Evolutionary conservation across 1,140 invertebrate species (phyloP), one percentile per base, ranked within the genome.

Genomic region (Pseudomyrmex dendroicus): DNA sequence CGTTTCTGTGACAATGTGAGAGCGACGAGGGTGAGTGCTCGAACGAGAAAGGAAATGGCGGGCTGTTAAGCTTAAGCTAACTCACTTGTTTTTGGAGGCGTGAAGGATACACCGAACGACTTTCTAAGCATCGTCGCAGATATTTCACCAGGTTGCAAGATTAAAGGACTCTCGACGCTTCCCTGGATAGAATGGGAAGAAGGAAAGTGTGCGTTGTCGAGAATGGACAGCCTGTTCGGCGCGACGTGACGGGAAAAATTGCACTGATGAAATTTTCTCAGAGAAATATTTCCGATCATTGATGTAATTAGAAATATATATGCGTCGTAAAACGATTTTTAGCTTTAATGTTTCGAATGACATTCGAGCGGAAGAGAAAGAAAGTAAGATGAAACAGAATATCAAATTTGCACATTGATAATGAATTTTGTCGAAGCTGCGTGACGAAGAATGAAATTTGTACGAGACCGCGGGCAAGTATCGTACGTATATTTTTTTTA

Each of bases 41-140:
- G 46, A 12, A 44, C n/a, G 54, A 20, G 17, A 12, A 20, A 10
- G 48, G 44, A 25, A 57, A 22, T 66, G 54, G 76, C 70, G 61
- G 70, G 64, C 78, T 76, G 85, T 87, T 84, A 67, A 78, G 82
- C 74, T 87, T 76, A 82, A 88, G 83, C 76, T 63, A 73, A 66
- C 73, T 46, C 50, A 59, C 63, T 63, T 70, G 15, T 61, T 66
- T 46, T 46, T 35, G 9, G 25, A 8, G 50, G 62, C 15, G 85
- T 56, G 84, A 85, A 84, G 50, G 76, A 87, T 84, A 78, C 74
- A 83, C 84, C 66, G 63, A 86, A 89, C 74, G 82, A 89, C 68
- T 86, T 80, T 64, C 66, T 63, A 52, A 67, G 57, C 82, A 73
- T 52, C 52, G 10, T 46, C 61, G 50, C 22, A 57, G 76, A 86